Percentiles rank a stretch among this genome's conserved stretches.
phyloP scores from a whole-genome alignment of 2,113 vertebrate species.

The Thalassarche chlororhynchos region DNA sequence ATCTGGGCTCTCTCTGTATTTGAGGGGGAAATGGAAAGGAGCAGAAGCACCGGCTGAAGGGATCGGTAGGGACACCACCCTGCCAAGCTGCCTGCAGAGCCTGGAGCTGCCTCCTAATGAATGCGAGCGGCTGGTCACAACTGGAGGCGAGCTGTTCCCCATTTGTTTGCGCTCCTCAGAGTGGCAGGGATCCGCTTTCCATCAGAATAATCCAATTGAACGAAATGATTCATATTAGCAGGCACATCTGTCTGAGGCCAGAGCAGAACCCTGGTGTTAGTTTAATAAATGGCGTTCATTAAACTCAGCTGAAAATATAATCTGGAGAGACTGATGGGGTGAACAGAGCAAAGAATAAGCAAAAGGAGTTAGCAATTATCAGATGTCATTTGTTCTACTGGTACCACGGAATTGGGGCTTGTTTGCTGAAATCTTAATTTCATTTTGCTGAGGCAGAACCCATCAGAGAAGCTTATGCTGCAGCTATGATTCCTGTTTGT shows the following conservation, averaged over 20 bases:
- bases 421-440: slow-evolving; percentile 78
- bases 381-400: slow-evolving; percentile 72
- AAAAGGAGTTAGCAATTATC: slow-evolving; percentile 72
- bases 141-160: slow-evolving; percentile 39
- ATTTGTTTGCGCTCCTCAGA: slow-evolving; percentile 50
- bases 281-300: slow-evolving; percentile 81
- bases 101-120: slow-evolving; percentile 59
- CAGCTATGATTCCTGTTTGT: slow-evolving; percentile 43
- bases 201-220: slow-evolving; percentile 79
- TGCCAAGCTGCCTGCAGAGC: slow-evolving; percentile 5
- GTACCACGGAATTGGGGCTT: slow-evolving; percentile 39
- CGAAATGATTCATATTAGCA: slow-evolving; percentile 77
- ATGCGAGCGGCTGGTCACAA: slow-evolving; percentile 17
- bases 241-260: slow-evolving; percentile 76
- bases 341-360: slow-evolving; percentile 75
- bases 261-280: slow-evolving; percentile 73
- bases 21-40: neutral
- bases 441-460: slow-evolving; percentile 65
- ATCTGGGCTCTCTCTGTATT: neutral
- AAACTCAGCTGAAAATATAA: slow-evolving; percentile 79
- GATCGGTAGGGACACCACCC: neutral
- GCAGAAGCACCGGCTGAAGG: neutral
- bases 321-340: slow-evolving; percentile 75
- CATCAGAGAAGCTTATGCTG: slow-evolving; percentile 50
- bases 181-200: slow-evolving; percentile 61